Base-by-base conservation (phyloP, 2,888 invertebrate species). In the Nomada flava region DNA sequence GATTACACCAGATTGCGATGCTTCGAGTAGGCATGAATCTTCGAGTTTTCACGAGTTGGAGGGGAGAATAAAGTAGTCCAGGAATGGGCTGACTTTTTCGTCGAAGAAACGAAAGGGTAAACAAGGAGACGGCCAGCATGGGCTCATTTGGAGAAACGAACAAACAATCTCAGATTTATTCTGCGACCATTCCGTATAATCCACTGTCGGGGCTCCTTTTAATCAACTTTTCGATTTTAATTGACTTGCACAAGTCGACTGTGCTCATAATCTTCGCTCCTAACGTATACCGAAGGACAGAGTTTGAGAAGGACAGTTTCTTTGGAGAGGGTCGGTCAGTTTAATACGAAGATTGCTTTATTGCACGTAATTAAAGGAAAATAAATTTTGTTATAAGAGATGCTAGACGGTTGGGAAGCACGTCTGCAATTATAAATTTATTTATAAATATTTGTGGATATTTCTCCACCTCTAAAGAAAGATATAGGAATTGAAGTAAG, bases 171-270 rank as follows among this genome's bases (percentile, higher is more conserved):
- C 60, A 57, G 72, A 55, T 78, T 88, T 77, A 80, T 80, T 79
- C 72, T 67, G n/a, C 73, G 20, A 15, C 67, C 62, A 55, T 65
- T 63, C 74, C 71, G 36, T 57, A 50, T n/a, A 65, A 36, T 53
- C 57, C 52, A 64, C 77, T 75, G 82, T 85, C 80, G 44, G 63
- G 76, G 67, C 70, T 71, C 29, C 55, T 80, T 89, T 88, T 86
- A 80, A 89, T 84, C 86, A 86, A 89, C 83, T 84, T 85, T 86
- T 69, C 62, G 57, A 79, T 75, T 85, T 83, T 87, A 87, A 88
- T 89, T 71, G 78, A 84, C 79, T 82, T 77, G 29, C 68, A 42
- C 26, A 74, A 71, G 42, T 44, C 42, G 29, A 42, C 50, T 59
- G 53, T 23, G 62, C 73, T 82, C 65, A 63, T 77, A 44, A 64